These are phyloP conservation scores for Wiebesia pumilae DNA, from an alignment of 1,140 invertebrate genomes.

Conservation along the genomic window DNA sequence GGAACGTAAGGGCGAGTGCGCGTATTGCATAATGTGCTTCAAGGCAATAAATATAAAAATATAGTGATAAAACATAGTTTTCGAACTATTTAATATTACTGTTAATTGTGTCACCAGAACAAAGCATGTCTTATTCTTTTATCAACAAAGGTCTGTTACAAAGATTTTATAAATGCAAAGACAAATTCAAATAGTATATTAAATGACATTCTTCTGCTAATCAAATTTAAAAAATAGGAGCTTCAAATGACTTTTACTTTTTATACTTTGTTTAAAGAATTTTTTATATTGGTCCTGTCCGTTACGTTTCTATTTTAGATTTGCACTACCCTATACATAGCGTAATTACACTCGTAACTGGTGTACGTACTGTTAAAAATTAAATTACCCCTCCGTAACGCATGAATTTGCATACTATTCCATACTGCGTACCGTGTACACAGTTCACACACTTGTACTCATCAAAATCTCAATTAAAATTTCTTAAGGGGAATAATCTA, in stretches of 20 bases:
- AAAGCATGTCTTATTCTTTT: too few relatives aligned
- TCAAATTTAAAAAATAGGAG: too few relatives aligned
- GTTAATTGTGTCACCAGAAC: too few relatives aligned
- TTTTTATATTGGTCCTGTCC: neutral
- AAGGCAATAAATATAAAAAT: neutral
- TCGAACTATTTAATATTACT: too few relatives aligned
- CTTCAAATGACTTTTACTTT: too few relatives aligned
- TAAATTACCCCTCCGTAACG: constrained; percentile 56
- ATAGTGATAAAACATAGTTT: neutral
- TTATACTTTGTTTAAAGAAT: too few relatives aligned
- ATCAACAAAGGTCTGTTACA: too few relatives aligned
- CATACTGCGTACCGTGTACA: constrained; percentile 51
- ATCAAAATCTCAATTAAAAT: too few relatives aligned
- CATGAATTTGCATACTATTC: constrained; percentile 63
- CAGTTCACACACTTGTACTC: constrained; percentile 12
- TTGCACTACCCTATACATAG: neutral
- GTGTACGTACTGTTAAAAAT: constrained; percentile 58
- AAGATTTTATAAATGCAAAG: too few relatives aligned
- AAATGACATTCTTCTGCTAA: too few relatives aligned
- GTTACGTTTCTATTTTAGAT: neutral
- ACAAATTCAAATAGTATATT: too few relatives aligned
- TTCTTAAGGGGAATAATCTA: neutral
- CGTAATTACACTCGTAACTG: constrained; percentile 60
- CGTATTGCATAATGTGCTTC: neutral
- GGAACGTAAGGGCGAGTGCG: too few relatives aligned